phyloP scores from a whole-genome alignment of 2,113 vertebrate species.

The Notarius lentiginosus region DNA sequence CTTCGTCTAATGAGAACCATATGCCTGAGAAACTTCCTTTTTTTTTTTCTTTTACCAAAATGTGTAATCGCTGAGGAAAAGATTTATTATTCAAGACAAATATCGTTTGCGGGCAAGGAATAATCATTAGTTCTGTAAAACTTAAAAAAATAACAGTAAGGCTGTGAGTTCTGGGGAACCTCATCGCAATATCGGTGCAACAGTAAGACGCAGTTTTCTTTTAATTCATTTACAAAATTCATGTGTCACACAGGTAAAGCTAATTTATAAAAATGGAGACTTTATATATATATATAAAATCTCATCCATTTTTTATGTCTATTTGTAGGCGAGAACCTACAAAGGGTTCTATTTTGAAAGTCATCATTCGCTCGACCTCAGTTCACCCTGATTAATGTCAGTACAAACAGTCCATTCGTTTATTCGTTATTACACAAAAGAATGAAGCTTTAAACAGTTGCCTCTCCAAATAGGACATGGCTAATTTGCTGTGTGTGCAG shows the following conservation, averaged over 20 bases:
- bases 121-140: neutral
- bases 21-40: conserved; percentile 25
- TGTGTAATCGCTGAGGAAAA: neutral
- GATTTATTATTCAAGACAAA: neutral
- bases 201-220: neutral
- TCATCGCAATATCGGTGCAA: neutral
- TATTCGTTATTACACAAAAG: conserved; percentile 31
- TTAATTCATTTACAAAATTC: neutral
- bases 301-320: neutral
- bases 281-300: neutral
- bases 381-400: conserved; percentile 23
- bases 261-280: neutral
- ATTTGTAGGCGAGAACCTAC: neutral
- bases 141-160: neutral
- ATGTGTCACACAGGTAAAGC: neutral
- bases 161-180: neutral
- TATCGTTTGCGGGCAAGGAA: neutral
- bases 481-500: conserved; percentile 40
- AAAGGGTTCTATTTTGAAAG: neutral
- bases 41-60: neutral
- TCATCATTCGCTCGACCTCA: neutral
- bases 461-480: conserved; percentile 25
- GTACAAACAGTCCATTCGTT: conserved; percentile 16
- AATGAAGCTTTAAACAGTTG: conserved; percentile 37
- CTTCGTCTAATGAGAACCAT: conserved; percentile 26